phyloP scores from a whole-genome alignment of 1,140 invertebrate species.

The Zaprionus inermis region DNA sequence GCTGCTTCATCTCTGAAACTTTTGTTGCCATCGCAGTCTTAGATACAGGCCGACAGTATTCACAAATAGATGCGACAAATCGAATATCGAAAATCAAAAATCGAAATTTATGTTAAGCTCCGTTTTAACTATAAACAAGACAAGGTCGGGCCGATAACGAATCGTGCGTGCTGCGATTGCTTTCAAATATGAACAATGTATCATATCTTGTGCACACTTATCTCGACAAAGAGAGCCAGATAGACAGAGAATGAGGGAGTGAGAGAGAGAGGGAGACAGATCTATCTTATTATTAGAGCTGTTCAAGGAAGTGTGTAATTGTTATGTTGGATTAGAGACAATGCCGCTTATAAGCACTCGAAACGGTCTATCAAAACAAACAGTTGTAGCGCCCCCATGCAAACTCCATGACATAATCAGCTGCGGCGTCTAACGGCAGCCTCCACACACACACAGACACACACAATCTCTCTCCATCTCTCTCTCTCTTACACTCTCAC shows the following conservation, averaged over 20 bases:
- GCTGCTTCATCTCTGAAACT: constrained; percentile 58
- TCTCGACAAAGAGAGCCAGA: background rate
- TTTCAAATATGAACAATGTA: constrained; percentile 20
- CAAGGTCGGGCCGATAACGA: constrained; percentile 62
- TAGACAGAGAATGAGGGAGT: background rate
- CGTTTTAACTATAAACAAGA: constrained; percentile 53
- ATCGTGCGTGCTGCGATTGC: constrained; percentile 1
- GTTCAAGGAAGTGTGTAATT: constrained; percentile 75
- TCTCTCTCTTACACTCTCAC: constrained; percentile 22
- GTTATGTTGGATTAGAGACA: constrained; percentile 61
- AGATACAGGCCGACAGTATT: constrained; percentile 21
- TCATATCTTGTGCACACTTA: background rate
- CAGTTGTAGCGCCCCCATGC: constrained; percentile 46
- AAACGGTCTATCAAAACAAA: constrained; percentile 47
- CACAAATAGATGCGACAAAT: constrained; percentile 16
- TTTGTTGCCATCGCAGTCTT: constrained; percentile 60
- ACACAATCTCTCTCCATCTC: constrained; percentile 22
- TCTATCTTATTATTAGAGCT: constrained; percentile 23
- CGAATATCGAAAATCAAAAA: background rate
- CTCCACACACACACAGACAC: constrained; percentile 30
- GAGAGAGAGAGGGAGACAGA: background rate
- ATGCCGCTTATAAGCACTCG: constrained; percentile 54
- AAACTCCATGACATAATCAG: constrained; percentile 67
- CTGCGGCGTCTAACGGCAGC: constrained; percentile 60
- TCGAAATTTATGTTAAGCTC: constrained; percentile 68